These are phyloP conservation scores for Montipora efflorescens DNA, from an alignment of 64 coral and sea anemone genomes.

Conservation along the genomic window DNA sequence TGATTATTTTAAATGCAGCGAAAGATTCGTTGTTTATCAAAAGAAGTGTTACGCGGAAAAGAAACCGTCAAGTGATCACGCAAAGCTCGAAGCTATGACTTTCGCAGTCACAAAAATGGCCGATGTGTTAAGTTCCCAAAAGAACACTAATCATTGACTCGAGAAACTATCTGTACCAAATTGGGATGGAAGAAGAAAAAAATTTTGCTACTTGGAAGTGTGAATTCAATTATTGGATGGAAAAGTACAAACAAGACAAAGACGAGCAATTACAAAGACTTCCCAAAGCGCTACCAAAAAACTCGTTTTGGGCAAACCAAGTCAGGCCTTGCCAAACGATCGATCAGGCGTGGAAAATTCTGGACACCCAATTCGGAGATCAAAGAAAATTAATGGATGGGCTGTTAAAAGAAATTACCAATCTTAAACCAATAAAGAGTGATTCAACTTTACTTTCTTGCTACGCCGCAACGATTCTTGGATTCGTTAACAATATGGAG, in stretches of 20 bases:
- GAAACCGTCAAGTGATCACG: too few species aligned
- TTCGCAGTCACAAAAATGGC: too few species aligned
- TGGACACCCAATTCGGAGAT: neutral
- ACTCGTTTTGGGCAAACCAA: neutral
- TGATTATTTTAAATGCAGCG: too few species aligned
- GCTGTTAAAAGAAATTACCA: constrained; percentile 15
- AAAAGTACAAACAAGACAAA: neutral
- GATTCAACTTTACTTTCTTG: constrained; percentile 31
- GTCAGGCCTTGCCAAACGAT: neutral
- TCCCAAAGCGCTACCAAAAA: neutral
- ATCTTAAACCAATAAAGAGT: neutral
- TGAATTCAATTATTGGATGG: too few species aligned
- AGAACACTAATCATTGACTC: neutral
- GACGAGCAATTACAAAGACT: neutral
- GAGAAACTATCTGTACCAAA: too few species aligned
- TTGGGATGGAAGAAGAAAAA: too few species aligned
- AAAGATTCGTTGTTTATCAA: too few species aligned
- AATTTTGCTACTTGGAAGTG: too few species aligned
- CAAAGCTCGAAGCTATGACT: too few species aligned
- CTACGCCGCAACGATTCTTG: constrained; percentile 3
- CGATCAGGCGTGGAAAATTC: too few species aligned
- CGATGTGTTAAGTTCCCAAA: too few species aligned
- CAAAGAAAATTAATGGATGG: constrained; percentile 75
- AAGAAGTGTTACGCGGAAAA: too few species aligned
- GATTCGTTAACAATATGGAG: constrained; percentile 39